phyloP scores from a whole-genome alignment of 2,797 vertebrate species.

The Limosa lapponica region DNA sequence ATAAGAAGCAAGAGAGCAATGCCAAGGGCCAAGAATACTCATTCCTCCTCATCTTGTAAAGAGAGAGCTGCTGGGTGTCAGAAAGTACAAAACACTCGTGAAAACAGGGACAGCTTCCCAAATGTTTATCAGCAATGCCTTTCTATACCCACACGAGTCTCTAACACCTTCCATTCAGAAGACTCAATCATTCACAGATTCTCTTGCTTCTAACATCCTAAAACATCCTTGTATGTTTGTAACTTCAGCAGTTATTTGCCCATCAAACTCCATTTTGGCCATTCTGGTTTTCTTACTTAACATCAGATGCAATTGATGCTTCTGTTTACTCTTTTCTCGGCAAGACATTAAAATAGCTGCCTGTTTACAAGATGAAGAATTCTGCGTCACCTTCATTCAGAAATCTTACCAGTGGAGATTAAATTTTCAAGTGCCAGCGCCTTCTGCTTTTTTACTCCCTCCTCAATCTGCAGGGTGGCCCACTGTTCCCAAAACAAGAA shows the following conservation, averaged over 20 bases:
- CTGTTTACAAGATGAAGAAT: neutral
- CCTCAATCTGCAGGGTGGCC: conserved; percentile 90
- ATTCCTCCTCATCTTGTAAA: neutral
- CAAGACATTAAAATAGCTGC: neutral
- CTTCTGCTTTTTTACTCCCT: conserved; percentile 79
- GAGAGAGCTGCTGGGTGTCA: neutral
- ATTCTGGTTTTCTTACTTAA: neutral
- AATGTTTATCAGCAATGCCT: neutral
- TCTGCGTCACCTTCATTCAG: neutral
- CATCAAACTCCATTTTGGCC: neutral
- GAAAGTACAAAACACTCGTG: neutral
- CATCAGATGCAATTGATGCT: neutral
- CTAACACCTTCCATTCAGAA: neutral
- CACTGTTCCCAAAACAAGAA: conserved; percentile 84
- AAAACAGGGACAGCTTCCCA: neutral
- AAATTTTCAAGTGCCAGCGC: conserved; percentile 69
- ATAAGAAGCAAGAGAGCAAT: neutral
- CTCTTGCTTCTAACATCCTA: neutral
- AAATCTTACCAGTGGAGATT: conserved; percentile 84
- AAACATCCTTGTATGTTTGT: neutral
- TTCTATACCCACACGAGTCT: neutral
- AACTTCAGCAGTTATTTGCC: neutral
- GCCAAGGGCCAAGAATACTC: neutral
- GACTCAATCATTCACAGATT: neutral
- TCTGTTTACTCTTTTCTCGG: neutral